phyloP scores from a whole-genome alignment of 2,113 vertebrate genomes.

The Nothocercus julius region DNA sequence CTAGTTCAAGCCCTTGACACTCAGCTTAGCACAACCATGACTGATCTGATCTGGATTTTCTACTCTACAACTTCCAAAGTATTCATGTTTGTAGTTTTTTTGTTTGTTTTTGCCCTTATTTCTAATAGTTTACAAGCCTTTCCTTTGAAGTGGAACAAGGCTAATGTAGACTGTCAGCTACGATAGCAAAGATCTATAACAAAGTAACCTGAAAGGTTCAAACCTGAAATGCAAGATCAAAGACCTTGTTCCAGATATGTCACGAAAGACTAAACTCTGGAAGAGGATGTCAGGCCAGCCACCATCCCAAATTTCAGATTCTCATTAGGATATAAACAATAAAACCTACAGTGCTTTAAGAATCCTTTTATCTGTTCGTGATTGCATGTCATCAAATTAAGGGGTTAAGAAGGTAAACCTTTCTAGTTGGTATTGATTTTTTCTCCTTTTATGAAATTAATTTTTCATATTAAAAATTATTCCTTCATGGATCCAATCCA shows the following conservation, averaged over 20 bases:
- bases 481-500: background rate
- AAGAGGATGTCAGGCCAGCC: background rate
- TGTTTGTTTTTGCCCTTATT: background rate
- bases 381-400: conserved; percentile 18
- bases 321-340: background rate
- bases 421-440: background rate
- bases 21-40: background rate
- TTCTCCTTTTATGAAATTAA: background rate
- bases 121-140: background rate
- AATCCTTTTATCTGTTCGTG: background rate
- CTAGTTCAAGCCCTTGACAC: background rate
- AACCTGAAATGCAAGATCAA: background rate
- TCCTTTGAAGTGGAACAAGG: background rate
- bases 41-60: background rate
- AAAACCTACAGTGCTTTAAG: background rate
- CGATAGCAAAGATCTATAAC: background rate
- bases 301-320: background rate
- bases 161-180: background rate
- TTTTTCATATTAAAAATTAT: conserved; percentile 6
- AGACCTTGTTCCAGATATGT: background rate
- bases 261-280: background rate
- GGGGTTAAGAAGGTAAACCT: background rate
- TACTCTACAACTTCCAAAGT: background rate
- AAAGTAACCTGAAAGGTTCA: background rate
- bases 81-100: background rate